phyloP scores from a whole-genome alignment of 1,140 invertebrate species.

The Oscheius sp. region DNA sequence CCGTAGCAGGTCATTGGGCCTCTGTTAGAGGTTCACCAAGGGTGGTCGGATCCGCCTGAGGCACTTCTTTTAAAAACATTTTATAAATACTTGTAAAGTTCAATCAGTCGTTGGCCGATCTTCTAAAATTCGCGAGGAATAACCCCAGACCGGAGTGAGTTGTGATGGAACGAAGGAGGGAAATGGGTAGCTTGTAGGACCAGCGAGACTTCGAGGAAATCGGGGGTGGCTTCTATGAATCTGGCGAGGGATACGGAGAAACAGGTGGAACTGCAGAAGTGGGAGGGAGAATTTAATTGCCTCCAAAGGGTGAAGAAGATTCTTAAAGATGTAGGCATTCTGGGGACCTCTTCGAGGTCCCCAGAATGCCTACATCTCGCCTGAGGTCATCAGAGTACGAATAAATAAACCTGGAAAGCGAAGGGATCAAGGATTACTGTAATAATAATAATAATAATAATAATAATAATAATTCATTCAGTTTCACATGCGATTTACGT shows the following conservation, averaged over 20 bases:
- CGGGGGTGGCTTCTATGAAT: not conserved
- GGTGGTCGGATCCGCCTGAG: too few species aligned
- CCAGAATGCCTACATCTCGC: not conserved
- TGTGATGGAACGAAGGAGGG: not conserved
- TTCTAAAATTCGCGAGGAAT: not conserved
- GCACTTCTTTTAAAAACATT: too few species aligned
- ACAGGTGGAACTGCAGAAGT: not conserved
- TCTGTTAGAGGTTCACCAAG: too few species aligned
- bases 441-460: too few species aligned
- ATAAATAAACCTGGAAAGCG: too few species aligned
- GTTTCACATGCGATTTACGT: too few species aligned
- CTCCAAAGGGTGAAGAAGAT: not conserved
- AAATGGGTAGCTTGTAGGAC: not conserved
- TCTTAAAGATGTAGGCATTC: not conserved
- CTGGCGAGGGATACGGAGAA: not conserved
- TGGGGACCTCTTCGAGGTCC: not conserved
- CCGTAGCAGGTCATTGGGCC: too few species aligned
- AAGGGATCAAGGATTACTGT: too few species aligned
- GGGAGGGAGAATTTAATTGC: not conserved
- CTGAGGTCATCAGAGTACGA: too few species aligned
- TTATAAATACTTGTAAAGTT: too few species aligned
- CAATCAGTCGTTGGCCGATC: not conserved
- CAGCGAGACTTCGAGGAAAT: not conserved
- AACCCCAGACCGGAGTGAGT: not conserved
- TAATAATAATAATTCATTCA: too few species aligned